Percentiles rank a stretch among this genome's conserved stretches.
These are phyloP conservation scores for Gasteruption jaculator DNA, from an alignment of 2,888 invertebrate species.

Conservation along the genomic window DNA sequence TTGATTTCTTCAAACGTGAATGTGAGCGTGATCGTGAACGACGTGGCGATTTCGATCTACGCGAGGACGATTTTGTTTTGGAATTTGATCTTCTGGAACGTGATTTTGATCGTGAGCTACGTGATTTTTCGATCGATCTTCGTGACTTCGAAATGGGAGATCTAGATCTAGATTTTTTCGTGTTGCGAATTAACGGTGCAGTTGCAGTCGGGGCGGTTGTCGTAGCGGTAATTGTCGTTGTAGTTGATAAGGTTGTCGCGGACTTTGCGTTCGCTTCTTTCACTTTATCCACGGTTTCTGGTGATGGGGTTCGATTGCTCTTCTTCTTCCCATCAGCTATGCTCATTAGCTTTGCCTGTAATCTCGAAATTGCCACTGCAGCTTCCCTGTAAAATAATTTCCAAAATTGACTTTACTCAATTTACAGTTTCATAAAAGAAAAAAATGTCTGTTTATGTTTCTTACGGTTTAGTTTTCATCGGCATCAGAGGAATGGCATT, in stretches of 20 bases:
- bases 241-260: constrained; percentile 28
- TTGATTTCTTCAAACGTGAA: constrained; percentile 44
- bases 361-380: constrained; percentile 56
- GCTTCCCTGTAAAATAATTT: constrained; percentile 42
- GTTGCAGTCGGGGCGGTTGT: constrained; percentile 15
- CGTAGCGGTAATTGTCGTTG: constrained; percentile 16
- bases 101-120: constrained; percentile 34
- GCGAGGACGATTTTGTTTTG: constrained; percentile 36
- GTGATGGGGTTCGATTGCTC: constrained; percentile 43
- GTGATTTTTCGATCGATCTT: constrained; percentile 34
- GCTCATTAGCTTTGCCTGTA: constrained; percentile 62
- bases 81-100: constrained; percentile 35
- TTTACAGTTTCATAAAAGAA: constrained; percentile 2
- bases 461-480: constrained; percentile 49
- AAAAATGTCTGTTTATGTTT: constrained; percentile 10
- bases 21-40: constrained; percentile 40
- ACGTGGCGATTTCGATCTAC: constrained; percentile 39
- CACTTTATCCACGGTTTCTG: constrained; percentile 34
- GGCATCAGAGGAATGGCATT: constrained; percentile 47
- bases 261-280: constrained; percentile 47
- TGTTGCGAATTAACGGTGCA: constrained; percentile 28
- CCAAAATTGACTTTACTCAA: neutral
- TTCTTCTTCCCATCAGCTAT: constrained; percentile 57
- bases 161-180: constrained; percentile 35
- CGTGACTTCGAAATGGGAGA: constrained; percentile 30